Percentiles rank a stretch among this genome's conserved stretches.
Conservation (phyloP, 2,797 vertebrate genomes). For the Thalassophryne amazonica region DNA sequence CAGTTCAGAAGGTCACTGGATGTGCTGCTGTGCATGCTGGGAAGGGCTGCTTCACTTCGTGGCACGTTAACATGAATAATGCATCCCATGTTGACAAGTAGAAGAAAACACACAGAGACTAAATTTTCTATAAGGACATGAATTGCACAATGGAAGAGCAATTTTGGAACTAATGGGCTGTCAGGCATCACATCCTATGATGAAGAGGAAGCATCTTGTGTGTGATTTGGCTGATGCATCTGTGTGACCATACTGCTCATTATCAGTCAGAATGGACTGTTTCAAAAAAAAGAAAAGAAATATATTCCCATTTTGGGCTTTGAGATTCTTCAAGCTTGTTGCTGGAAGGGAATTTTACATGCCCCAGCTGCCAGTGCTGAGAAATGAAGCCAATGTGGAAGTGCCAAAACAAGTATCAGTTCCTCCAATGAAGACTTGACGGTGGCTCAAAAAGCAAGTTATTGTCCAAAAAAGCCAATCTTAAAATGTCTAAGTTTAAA, state of each 20-base stretch:
- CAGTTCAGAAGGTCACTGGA: conserved; percentile 69
- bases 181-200: conserved; percentile 69
- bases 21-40: conserved; percentile 48
- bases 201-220: conserved; percentile 48
- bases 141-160: conserved; percentile 65
- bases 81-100: conserved; percentile 67
- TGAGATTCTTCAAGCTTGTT: conserved; percentile 21
- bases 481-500: too few relatives aligned
- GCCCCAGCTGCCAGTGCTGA: too few relatives aligned
- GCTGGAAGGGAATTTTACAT: conserved; percentile 24
- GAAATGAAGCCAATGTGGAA: too few relatives aligned
- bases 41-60: conserved; percentile 71
- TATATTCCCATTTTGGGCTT: conserved; percentile 35
- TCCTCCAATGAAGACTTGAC: too few relatives aligned
- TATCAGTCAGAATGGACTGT: conserved; percentile 51
- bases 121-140: conserved; percentile 71
- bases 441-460: too few relatives aligned
- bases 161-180: conserved; percentile 71
- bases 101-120: conserved; percentile 61
- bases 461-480: too few relatives aligned
- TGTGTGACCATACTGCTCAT: conserved; percentile 39
- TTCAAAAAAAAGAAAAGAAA: conserved; percentile 41
- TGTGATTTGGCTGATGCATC: conserved; percentile 8
- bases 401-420: too few relatives aligned
- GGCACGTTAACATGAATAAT: conserved; percentile 76